Evolutionary conservation across 1,140 invertebrate genomes (phyloP).

Genomic region (Hesperophylax magnus): DNA sequence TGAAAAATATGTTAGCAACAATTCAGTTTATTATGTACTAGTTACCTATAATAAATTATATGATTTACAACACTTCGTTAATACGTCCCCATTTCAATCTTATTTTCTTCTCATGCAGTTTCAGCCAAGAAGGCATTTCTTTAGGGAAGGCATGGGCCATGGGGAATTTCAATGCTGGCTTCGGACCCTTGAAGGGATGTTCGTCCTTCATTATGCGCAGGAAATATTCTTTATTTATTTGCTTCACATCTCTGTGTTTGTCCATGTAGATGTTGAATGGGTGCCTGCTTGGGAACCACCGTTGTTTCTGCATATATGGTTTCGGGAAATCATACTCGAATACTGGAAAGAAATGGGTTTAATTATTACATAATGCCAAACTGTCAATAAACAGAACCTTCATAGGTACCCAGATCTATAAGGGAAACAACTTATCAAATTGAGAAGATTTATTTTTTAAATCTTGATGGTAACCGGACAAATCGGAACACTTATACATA

Average conservation of each 20-base stretch:
- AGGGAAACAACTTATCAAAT: too few species aligned
- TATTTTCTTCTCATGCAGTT: constrained; percentile 78
- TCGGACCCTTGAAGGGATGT: constrained; percentile 85
- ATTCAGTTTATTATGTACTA: too few species aligned
- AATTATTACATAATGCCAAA: background rate
- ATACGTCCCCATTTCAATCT: constrained; percentile 77
- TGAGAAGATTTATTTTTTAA: too few species aligned
- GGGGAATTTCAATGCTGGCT: constrained; percentile 79
- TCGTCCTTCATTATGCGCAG: constrained; percentile 83
- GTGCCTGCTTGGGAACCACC: constrained; percentile 84
- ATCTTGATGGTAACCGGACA: too few species aligned
- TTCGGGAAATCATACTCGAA: constrained; percentile 93
- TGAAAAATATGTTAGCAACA: too few species aligned
- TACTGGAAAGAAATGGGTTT: constrained; percentile 69
- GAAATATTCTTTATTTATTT: constrained; percentile 87
- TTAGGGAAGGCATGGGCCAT: constrained; percentile 76
- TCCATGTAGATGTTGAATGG: constrained; percentile 94
- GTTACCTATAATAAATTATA: too few species aligned
- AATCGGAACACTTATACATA: too few species aligned
- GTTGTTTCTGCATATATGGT: constrained; percentile 81
- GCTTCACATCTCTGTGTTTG: constrained; percentile 90
- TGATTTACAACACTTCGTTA: constrained; percentile 70
- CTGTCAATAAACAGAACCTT: too few species aligned
- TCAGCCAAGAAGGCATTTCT: constrained; percentile 83
- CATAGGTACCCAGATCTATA: too few species aligned